Percentiles rank a stretch among this genome's conserved stretches.
phyloP scores from a whole-genome alignment of 2,888 invertebrate species.

The Molorchus minor region DNA sequence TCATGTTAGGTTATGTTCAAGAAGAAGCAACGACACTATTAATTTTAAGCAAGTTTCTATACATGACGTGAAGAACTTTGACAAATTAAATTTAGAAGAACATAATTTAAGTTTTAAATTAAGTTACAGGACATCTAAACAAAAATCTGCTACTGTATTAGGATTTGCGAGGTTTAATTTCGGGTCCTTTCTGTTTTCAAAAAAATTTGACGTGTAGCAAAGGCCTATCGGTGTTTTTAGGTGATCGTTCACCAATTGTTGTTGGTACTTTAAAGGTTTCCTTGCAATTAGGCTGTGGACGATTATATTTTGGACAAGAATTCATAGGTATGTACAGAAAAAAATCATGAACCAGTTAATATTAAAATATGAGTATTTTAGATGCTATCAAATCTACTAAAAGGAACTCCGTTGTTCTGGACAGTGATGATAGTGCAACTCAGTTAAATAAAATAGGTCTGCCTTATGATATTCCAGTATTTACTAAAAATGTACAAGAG shows the following conservation, averaged over 20 bases:
- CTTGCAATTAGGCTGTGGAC: constrained; percentile 63
- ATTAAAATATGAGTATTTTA: constrained; percentile 35
- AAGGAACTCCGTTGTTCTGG: constrained; percentile 41
- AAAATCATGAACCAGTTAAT: background rate
- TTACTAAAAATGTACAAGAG: constrained; percentile 9
- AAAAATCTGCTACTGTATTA: constrained; percentile 60
- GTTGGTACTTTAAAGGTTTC: constrained; percentile 63
- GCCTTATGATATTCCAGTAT: background rate
- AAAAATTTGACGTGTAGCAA: constrained; percentile 59
- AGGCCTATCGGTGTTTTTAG: constrained; percentile 58
- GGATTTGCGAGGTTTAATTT: constrained; percentile 62
- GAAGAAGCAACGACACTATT: constrained; percentile 52
- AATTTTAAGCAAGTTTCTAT: constrained; percentile 63
- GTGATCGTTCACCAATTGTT: constrained; percentile 60
- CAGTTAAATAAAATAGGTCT: constrained; percentile 12
- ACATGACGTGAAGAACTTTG: constrained; percentile 60
- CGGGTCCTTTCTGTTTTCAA: constrained; percentile 54
- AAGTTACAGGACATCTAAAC: constrained; percentile 61
- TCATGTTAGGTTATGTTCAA: constrained; percentile 60
- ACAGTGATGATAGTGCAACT: constrained; percentile 41
- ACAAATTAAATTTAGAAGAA: constrained; percentile 52
- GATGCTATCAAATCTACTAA: constrained; percentile 49
- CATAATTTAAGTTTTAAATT: constrained; percentile 61
- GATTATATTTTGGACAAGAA: constrained; percentile 64
- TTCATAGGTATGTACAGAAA: constrained; percentile 59